Evolutionary conservation across 2,888 invertebrate genomes (phyloP).

Genomic region (Hoplodrina blanda): DNA sequence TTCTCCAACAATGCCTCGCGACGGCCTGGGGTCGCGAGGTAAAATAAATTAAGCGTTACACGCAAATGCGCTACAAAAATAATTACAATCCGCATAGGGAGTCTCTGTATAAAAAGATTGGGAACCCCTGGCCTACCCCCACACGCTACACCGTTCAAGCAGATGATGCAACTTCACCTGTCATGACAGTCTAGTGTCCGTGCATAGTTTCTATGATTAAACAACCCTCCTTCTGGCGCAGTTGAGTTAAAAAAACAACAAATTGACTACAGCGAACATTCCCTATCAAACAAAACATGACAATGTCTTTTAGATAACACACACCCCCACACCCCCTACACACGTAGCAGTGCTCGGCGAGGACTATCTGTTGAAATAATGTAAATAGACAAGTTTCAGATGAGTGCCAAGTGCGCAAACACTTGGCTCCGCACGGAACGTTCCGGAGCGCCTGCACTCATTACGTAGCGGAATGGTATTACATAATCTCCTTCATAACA

Average conservation of each 20-base stretch:
- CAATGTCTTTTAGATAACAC: not conserved
- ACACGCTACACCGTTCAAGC: not conserved
- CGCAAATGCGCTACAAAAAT: too few relatives aligned
- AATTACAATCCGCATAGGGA: too few relatives aligned
- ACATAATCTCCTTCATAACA: not conserved
- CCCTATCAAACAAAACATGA: not conserved
- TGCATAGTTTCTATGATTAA: too few relatives aligned
- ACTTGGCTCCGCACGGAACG: slow-evolving; percentile 18
- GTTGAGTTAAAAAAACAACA: too few relatives aligned
- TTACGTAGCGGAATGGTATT: slow-evolving; percentile 30
- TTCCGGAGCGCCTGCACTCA: slow-evolving; percentile 25
- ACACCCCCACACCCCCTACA: not conserved
- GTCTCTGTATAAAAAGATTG: too few relatives aligned
- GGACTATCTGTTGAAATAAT: slow-evolving; percentile 4
- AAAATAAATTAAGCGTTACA: too few relatives aligned
- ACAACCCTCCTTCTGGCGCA: too few relatives aligned
- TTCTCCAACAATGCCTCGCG: too few relatives aligned
- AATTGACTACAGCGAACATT: too few relatives aligned
- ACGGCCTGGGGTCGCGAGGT: too few relatives aligned
- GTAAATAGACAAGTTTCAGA: slow-evolving; percentile 32
- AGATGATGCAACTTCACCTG: not conserved
- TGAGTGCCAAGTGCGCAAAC: slow-evolving; percentile 11
- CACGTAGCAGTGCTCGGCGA: not conserved
- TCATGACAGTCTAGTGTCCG: not conserved
- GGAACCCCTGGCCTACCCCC: too few relatives aligned